phyloP scores from a whole-genome alignment of 1,140 invertebrate genomes.

The Oryctes rhinoceros region DNA sequence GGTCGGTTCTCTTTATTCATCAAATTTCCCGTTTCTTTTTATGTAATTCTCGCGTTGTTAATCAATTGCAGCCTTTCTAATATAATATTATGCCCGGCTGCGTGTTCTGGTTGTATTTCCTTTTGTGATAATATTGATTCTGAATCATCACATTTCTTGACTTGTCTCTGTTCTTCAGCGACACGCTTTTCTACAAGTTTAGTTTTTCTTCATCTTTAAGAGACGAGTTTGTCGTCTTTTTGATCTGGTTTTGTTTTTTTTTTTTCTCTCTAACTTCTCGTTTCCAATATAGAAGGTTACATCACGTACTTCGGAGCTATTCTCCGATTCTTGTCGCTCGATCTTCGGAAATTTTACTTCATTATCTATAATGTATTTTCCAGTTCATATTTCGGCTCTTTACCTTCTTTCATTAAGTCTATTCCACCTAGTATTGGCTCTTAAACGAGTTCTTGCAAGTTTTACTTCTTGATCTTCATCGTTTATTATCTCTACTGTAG shows the following conservation, averaged over 20 bases:
- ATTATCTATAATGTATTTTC: not conserved
- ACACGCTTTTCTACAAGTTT: slow-evolving; percentile 43
- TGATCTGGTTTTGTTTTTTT: slow-evolving; percentile 34
- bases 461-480: too few relatives aligned
- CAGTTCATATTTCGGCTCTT: not conserved
- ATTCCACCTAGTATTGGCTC: too few relatives aligned
- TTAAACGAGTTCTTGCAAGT: not conserved
- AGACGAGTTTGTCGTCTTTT: slow-evolving; percentile 23
- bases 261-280: slow-evolving; percentile 39
- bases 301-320: not conserved
- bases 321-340: slow-evolving; percentile 39
- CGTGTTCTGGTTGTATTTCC: not conserved
- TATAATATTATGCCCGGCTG: too few relatives aligned
- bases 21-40: too few relatives aligned
- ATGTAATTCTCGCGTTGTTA: too few relatives aligned
- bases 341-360: slow-evolving; percentile 39
- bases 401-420: not conserved
- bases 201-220: slow-evolving; percentile 44
- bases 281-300: slow-evolving; percentile 25
- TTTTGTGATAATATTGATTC: not conserved
- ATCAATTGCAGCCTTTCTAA: too few relatives aligned
- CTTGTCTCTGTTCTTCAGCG: slow-evolving; percentile 40
- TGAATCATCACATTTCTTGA: not conserved
- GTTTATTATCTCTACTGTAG: too few relatives aligned
- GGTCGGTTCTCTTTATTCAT: too few relatives aligned